Conservation (phyloP, 2,797 vertebrate genomes). For the Atherinosoma microstoma region DNA sequence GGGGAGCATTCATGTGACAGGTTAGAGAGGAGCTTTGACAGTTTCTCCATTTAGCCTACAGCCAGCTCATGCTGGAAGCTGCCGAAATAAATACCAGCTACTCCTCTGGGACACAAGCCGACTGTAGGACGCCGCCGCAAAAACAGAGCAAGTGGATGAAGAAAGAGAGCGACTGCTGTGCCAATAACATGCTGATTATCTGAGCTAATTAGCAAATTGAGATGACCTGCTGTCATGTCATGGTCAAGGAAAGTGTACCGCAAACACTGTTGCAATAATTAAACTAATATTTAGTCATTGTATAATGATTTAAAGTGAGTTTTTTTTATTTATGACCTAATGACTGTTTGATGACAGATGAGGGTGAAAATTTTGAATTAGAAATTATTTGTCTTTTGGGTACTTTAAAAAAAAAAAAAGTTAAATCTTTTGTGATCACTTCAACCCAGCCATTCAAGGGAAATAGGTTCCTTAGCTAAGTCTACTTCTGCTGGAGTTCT, state of each 20-base stretch:
- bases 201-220: conserved; percentile 68
- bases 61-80: conserved; percentile 67
- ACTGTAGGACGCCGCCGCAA: conserved; percentile 61
- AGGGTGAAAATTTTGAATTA: neutral
- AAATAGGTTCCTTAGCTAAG: neutral
- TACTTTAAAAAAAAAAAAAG: too few species aligned
- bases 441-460: neutral
- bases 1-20: conserved; percentile 69
- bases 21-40: conserved; percentile 78
- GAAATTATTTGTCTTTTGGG: neutral
- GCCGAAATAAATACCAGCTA: conserved; percentile 76
- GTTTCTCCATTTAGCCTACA: conserved; percentile 77
- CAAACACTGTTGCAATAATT: neutral
- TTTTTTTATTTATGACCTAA: neutral
- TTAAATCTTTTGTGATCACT: neutral
- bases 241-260: conserved; percentile 31
- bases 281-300: neutral
- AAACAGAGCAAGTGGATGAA: conserved; percentile 52
- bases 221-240: conserved; percentile 44
- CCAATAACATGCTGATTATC: conserved; percentile 63
- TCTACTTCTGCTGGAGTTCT: neutral
- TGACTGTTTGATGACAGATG: too few species aligned
- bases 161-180: conserved; percentile 37
- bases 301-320: neutral
- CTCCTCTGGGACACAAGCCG: conserved; percentile 67